phyloP scores from a whole-genome alignment of 2,113 vertebrate species.

The Egretta garzetta region DNA sequence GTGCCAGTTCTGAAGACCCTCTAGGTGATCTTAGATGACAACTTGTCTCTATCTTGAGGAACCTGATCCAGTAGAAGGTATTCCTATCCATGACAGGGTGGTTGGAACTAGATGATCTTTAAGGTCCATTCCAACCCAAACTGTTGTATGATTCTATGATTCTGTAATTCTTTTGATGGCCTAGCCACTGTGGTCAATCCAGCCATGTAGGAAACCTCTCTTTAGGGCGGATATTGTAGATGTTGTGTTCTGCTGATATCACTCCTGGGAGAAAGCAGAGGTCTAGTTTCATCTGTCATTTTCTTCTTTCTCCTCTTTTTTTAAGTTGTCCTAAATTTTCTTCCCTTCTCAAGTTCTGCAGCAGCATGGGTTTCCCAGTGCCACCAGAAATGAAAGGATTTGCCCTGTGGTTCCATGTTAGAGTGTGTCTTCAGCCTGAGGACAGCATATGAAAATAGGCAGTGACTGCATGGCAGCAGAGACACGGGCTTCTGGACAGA shows the following conservation, averaged over 20 bases:
- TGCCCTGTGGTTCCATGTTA: fast-evolving
- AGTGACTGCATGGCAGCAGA: background rate
- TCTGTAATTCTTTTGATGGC: background rate
- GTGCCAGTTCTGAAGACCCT: background rate
- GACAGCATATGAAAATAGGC: background rate
- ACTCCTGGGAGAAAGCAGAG: background rate
- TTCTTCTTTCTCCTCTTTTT: background rate
- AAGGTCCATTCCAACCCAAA: background rate
- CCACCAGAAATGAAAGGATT: too few species aligned
- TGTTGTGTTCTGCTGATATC: background rate
- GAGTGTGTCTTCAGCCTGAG: background rate
- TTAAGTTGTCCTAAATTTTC: background rate
- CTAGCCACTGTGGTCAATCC: background rate
- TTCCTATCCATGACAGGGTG: background rate
- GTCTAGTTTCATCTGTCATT: background rate
- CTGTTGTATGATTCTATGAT: background rate
- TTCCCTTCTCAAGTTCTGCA: background rate
- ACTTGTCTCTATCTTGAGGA: background rate
- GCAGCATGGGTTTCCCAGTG: background rate
- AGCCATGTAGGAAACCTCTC: background rate
- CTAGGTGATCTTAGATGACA: background rate
- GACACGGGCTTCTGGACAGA: background rate
- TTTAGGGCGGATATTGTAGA: background rate
- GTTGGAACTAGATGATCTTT: background rate
- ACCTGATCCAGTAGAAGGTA: background rate